Conservation (phyloP, 2,797 vertebrate species). For the Sphaeramia orbicularis region DNA sequence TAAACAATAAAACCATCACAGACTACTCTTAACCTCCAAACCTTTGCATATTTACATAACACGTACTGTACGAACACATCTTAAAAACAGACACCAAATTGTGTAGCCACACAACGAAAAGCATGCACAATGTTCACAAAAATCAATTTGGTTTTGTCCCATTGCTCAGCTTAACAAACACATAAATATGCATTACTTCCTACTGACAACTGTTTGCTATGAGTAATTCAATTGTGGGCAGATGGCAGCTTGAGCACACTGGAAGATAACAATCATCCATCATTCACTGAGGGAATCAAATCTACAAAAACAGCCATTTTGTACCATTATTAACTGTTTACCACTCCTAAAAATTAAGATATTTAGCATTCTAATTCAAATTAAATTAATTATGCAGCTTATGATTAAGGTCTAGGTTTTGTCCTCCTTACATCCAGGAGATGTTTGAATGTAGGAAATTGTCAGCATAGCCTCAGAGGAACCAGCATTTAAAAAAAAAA, state of each 20-base stretch:
- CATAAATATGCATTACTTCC: constrained; percentile 15
- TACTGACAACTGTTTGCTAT: neutral
- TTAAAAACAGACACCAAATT: neutral
- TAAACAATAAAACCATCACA: neutral
- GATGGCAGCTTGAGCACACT: neutral
- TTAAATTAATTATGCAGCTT: too few relatives aligned
- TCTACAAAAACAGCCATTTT: too few relatives aligned
- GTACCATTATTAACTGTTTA: neutral
- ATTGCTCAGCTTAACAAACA: constrained; percentile 2
- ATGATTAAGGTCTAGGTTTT: too few relatives aligned
- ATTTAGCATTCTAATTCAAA: neutral
- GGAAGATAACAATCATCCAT: constrained; percentile 2
- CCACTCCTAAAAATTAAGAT: neutral
- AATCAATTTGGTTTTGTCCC: neutral
- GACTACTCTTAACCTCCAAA: neutral
- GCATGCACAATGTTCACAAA: neutral
- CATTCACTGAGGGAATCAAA: neutral
- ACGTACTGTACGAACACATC: neutral
- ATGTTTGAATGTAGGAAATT: too few relatives aligned
- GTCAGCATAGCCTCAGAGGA: too few relatives aligned
- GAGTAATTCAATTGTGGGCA: constrained; percentile 1
- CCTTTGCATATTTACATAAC: neutral
- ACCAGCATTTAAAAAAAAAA: too few relatives aligned
- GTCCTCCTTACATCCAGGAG: too few relatives aligned
- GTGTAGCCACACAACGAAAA: too few relatives aligned